Evolutionary conservation across 2,888 invertebrate genomes (phyloP), one percentile per base, ranked within the genome.

Genomic region (Amphimallon solstitiale): DNA sequence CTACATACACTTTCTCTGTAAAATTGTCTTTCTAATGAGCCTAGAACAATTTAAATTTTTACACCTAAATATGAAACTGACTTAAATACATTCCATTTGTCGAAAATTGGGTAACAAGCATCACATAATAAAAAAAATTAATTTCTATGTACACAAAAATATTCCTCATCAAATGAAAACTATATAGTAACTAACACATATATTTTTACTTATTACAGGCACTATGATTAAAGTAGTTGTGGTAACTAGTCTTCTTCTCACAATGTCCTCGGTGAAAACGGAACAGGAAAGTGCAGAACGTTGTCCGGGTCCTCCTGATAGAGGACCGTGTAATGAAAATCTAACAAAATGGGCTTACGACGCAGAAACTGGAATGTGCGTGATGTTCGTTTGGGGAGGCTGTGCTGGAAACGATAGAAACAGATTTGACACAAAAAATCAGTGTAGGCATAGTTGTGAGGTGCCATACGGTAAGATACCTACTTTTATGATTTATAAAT

Each of bases 321-420:
- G 79, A 17, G 89, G 89, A 0, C 87, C 85, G 7, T 90, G 89
- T 79, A 88, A 86, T 74, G 85, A 87, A 72, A 88, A 86, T 75
- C 84, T 88, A 38, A 87, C 88, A 78, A 90, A 90, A 81, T 90
- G 90, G 90, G 87, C 87, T 15, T 89, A 86, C 79, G 87, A 88
- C 75, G 82, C 85, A 19, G 84, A 86, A 7, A 83, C 83, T 66
- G 85, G 85, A 68, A 84, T 85, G 45, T 90, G 90, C 78, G 83
- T 83, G 65, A 86, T 86, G 70, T 90, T 90, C 75, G 83, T 87
- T 14, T 90, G 89, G 86, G 89, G 90, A 52, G 90, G 90, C 56
- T 90, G 90, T 74, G 85, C 86, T 45, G 90, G 90, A 14, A 90
- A 90, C 77, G 82, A 84, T 12, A 86, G 87, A 71, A 90, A 90